Evolutionary conservation across 2,113 vertebrate species (phyloP).

Genomic region (Amphilophus citrinellus): DNA sequence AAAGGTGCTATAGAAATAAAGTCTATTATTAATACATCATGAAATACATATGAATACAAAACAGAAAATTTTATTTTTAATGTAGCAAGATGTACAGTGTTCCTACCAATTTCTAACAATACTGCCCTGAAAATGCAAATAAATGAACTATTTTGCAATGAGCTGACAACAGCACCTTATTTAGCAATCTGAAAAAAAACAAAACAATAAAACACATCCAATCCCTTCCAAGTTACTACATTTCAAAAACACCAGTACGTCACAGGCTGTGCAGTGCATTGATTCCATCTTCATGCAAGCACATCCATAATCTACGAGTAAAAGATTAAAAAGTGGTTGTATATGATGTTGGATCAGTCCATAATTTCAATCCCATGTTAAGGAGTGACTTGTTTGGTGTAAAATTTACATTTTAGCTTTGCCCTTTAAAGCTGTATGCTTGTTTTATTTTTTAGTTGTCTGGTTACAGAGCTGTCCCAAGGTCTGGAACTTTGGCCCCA

Average conservation of each 20-base stretch:
- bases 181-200: neutral
- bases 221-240: neutral
- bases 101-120: slow-evolving; percentile 7
- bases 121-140: neutral
- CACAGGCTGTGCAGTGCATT: slow-evolving; percentile 6
- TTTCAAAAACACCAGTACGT: slow-evolving; percentile 4
- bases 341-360: neutral
- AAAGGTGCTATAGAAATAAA: neutral
- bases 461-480: slow-evolving; percentile 65
- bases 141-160: neutral
- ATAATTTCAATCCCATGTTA: neutral
- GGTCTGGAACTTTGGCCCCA: slow-evolving; percentile 75
- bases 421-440: slow-evolving; percentile 41
- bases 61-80: neutral
- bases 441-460: slow-evolving; percentile 21
- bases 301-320: neutral
- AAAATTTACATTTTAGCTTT: neutral
- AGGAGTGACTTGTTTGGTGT: neutral
- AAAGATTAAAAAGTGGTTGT: neutral
- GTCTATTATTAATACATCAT: neutral
- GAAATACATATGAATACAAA: neutral
- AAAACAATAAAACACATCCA: neutral
- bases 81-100: neutral
- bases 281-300: slow-evolving; percentile 2
- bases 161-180: neutral